Evolutionary conservation across 2,113 vertebrate genomes (phyloP).

Genomic region (Rhinichthys klamathensis): DNA sequence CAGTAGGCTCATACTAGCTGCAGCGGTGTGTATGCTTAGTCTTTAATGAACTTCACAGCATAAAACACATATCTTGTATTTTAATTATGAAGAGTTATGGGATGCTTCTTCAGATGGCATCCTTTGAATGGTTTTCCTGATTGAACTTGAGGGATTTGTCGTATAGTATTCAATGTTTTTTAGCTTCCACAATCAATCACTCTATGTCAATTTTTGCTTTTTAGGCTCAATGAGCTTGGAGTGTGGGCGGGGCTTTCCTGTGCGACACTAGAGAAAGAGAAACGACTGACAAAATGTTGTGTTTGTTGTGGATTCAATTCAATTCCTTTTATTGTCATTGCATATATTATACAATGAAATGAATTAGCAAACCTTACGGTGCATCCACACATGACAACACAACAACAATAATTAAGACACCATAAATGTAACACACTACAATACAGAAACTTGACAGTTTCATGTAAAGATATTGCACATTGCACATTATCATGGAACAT

Average conservation of each 20-base stretch:
- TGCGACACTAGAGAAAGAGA: neutral
- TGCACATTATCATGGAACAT: too few relatives aligned
- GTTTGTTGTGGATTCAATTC: neutral
- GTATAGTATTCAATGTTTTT: neutral
- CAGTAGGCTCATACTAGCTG: neutral
- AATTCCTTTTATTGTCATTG: too few relatives aligned
- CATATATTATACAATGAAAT: too few relatives aligned
- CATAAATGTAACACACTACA: too few relatives aligned
- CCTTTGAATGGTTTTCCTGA: too few relatives aligned
- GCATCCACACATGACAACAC: too few relatives aligned
- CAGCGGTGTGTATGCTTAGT: neutral
- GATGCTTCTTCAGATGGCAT: too few relatives aligned
- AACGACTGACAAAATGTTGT: neutral
- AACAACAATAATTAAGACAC: too few relatives aligned
- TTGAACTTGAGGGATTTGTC: neutral
- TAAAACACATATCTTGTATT: neutral
- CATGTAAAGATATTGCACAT: too few relatives aligned
- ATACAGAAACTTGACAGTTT: too few relatives aligned
- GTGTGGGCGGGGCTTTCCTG: neutral
- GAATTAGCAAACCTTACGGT: too few relatives aligned
- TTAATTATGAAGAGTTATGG: neutral
- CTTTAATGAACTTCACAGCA: neutral
- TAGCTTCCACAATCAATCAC: neutral
- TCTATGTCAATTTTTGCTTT: neutral
- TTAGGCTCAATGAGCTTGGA: neutral